Conservation (phyloP, 1,140 invertebrate genomes). For the Xylocopa sonorina region DNA sequence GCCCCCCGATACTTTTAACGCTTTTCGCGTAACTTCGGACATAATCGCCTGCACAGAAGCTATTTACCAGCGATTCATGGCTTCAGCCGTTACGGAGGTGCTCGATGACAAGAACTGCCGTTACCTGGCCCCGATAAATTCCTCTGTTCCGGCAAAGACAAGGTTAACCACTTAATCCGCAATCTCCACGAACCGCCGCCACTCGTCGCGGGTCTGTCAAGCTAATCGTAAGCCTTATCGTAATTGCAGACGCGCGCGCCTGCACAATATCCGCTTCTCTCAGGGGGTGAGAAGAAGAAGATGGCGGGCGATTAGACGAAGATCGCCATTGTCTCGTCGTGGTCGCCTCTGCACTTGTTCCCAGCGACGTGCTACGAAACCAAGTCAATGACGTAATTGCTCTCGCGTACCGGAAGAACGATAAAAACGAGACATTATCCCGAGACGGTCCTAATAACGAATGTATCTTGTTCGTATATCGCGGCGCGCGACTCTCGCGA, state of each 20-base stretch:
- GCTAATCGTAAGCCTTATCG: constrained; percentile 63
- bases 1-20: neutral
- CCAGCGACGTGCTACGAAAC: neutral
- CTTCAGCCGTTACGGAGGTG: constrained; percentile 16
- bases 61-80: too few species aligned
- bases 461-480: neutral
- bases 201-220: constrained; percentile 59
- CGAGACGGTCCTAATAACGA: neutral
- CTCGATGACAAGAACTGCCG: constrained; percentile 50
- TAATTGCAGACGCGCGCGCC: constrained; percentile 45
- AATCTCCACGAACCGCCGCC: constrained; percentile 55
- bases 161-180: constrained; percentile 51
- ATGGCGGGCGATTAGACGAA: neutral
- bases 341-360: neutral
- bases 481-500: neutral
- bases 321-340: neutral
- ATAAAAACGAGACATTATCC: neutral
- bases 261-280: constrained; percentile 33
- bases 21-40: neutral
- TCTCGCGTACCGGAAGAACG: too few species aligned
- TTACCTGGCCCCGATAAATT: constrained; percentile 52
- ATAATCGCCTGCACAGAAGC: too few species aligned
- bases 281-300: constrained; percentile 26
- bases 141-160: constrained; percentile 30
- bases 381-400: neutral